Evolutionary conservation across 2,113 vertebrate genomes (phyloP).

Genomic region (Perca fluviatilis): DNA sequence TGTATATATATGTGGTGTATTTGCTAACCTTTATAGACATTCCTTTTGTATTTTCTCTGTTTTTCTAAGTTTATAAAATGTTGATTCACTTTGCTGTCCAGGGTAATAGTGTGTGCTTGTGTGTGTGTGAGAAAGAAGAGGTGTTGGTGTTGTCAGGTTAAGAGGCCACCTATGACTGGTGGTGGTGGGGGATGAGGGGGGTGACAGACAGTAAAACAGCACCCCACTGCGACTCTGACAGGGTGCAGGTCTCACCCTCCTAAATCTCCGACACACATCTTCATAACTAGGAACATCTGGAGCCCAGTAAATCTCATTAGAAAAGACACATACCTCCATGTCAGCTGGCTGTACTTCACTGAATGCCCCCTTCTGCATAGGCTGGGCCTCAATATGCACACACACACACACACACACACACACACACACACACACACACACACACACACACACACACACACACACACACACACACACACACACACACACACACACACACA

Average conservation of each 20-base stretch:
- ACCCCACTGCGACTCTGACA: conserved; percentile 65
- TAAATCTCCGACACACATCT: conserved; percentile 79
- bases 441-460: conserved; percentile 13
- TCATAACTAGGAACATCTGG: conserved; percentile 78
- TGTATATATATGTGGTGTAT: conserved; percentile 75
- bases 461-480: conserved; percentile 11
- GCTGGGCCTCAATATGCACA: conserved; percentile 19
- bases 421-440: conserved; percentile 9
- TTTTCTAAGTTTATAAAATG: conserved; percentile 68
- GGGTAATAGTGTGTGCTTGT: not conserved
- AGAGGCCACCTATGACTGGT: conserved; percentile 67
- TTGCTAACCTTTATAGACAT: conserved; percentile 54
- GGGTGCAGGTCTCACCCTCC: conserved; percentile 71
- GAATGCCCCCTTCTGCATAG: conserved; percentile 21
- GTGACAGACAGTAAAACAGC: conserved; percentile 69
- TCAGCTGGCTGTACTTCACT: conserved; percentile 58
- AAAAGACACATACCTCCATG: conserved; percentile 70
- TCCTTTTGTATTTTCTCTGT: conserved; percentile 57
- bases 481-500: conserved; percentile 6
- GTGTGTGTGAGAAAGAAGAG: conserved; percentile 21
- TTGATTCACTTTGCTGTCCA: conserved; percentile 32
- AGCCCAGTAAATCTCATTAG: conserved; percentile 71
- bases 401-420: not conserved
- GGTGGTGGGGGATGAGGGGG: not conserved
- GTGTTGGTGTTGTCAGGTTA: conserved; percentile 52